Evolutionary conservation across 2,888 invertebrate genomes (phyloP).

Genomic region (Lucinisca nassula): DNA sequence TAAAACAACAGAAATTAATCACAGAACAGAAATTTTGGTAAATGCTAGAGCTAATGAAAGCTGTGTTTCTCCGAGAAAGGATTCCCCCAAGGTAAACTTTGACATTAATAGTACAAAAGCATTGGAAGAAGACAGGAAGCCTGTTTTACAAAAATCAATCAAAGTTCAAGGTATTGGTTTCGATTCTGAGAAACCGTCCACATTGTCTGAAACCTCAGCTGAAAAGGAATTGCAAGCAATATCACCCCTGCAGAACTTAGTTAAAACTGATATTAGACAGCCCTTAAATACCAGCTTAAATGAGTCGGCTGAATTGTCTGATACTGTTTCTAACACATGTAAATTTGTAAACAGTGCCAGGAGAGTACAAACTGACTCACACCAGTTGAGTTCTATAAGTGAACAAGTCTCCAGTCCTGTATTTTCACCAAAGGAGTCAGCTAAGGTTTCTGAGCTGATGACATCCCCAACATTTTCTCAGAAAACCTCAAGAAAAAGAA

Average conservation of each 20-base stretch:
- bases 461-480: constrained; percentile 52
- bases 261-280: background rate
- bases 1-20: too few species aligned
- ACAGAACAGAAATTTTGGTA: too few species aligned
- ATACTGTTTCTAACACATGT: background rate
- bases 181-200: too few species aligned
- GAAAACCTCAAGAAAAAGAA: constrained; percentile 20
- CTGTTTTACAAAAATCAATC: too few species aligned
- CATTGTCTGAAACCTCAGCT: too few species aligned
- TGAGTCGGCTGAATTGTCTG: background rate
- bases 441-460: background rate
- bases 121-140: too few species aligned
- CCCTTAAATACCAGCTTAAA: background rate
- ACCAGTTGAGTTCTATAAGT: background rate
- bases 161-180: too few species aligned
- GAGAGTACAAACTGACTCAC: background rate
- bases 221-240: background rate
- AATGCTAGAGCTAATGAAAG: too few species aligned
- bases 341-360: background rate
- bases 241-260: background rate
- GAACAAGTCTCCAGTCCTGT: background rate
- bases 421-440: background rate
- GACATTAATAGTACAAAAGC: too few species aligned
- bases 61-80: too few species aligned
- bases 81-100: too few species aligned